phyloP scores from a whole-genome alignment of 2,113 vertebrate genomes.

The Apistogramma diplotaenia region DNA sequence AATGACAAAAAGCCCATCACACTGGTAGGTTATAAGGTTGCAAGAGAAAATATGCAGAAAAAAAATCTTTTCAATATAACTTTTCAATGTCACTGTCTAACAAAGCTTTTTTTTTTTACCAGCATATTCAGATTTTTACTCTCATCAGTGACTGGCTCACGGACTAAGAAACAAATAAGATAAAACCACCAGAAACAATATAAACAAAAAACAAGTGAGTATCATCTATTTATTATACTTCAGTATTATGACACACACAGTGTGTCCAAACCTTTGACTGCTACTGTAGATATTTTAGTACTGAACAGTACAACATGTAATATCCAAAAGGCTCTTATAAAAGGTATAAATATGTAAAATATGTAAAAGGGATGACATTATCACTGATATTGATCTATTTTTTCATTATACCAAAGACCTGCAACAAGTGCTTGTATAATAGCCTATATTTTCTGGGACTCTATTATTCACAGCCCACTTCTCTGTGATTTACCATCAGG shows the following conservation, averaged over 20 bases:
- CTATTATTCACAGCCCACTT: slow-evolving; percentile 39
- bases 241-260: neutral
- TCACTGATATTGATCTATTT: slow-evolving; percentile 15
- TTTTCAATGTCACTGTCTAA: slow-evolving; percentile 8
- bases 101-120: neutral
- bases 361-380: neutral
- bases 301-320: neutral
- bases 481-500: slow-evolving; percentile 43
- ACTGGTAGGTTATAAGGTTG: neutral
- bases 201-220: neutral
- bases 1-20: neutral
- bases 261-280: too few species aligned
- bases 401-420: slow-evolving; percentile 22
- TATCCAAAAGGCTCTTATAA: neutral
- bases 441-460: slow-evolving; percentile 14
- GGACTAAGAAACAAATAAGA: neutral
- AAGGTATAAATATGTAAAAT: neutral
- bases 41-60: neutral
- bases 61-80: neutral
- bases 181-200: neutral
- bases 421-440: slow-evolving; percentile 16
- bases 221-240: neutral
- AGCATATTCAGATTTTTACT: neutral
- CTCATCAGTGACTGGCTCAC: neutral
- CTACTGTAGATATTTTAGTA: too few species aligned